Evolutionary conservation across 2,113 vertebrate species (phyloP), one percentile per base, ranked within the genome.

Genomic region (Syngnathus typhle): DNA sequence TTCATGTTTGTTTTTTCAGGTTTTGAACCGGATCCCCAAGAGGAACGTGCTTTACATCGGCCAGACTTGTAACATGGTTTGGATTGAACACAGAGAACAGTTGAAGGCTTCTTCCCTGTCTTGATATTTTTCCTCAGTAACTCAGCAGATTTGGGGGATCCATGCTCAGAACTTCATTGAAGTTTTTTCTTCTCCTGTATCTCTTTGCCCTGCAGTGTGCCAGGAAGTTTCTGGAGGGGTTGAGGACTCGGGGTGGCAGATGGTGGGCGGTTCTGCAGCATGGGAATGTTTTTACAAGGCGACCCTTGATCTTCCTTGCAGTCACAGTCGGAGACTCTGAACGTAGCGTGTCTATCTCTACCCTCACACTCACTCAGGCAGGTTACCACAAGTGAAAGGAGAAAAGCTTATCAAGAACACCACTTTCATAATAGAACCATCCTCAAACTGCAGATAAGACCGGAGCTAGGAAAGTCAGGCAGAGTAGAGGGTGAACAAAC

Each of bases 291-390:
- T 90, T 91, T 74, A 87, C 87, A 87, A 87, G 49, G 68, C 87
- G 88, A 90, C 91, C 90, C 85, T 78, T 91, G 88, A 90, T 89
- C 89, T 91, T 91, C 88, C 89, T 89, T 91, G 90, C 85, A 89
- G 87, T 90, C 73, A 58, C 75, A 79, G 82, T 64, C 47, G 64
- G 76, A 77, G 60, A 60, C 71, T 81, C 64, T 38, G 73, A 84
- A 79, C 74, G 74, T 80, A 80, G 77, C 64, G 83, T 67, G 76
- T 64, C 75, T 84, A 81, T 82, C 68, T 83, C 79, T 83, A 76
- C 75, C 65, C 72, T 47, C 69, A 85, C 83, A 85, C 79, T 81
- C 77, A 75, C 74, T 83, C 81, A 65, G 65, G 77, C 81, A 81
- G 68, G 77, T 81, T 82, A 71, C 58, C 68, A 78, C 65, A 73